Conservation (phyloP, 2,888 invertebrate genomes). For the Leptothorax acervorum region DNA sequence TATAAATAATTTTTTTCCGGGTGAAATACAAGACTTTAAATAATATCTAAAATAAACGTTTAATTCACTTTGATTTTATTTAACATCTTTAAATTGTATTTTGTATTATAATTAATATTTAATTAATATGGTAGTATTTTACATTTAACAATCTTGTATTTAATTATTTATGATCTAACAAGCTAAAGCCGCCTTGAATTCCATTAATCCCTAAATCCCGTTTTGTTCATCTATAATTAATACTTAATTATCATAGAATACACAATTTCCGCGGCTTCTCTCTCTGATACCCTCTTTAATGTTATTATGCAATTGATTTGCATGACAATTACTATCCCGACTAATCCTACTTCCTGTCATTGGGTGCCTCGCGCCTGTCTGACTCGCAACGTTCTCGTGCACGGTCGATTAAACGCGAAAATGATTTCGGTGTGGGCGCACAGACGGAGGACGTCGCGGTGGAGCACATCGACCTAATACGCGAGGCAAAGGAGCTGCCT, state of each 20-base stretch:
- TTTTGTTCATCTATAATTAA: slow-evolving; percentile 7
- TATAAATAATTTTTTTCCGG: not conserved
- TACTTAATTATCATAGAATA: slow-evolving; percentile 9
- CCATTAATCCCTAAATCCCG: not conserved
- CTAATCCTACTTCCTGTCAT: slow-evolving; percentile 29
- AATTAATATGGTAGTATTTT: not conserved
- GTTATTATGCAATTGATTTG: slow-evolving; percentile 27
- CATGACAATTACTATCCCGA: slow-evolving; percentile 12
- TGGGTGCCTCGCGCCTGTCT: not conserved
- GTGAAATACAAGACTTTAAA: not conserved
- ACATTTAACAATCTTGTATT: not conserved
- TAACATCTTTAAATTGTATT: not conserved
- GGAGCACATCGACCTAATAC: slow-evolving; percentile 82
- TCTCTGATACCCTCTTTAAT: not conserved
- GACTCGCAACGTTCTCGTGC: not conserved
- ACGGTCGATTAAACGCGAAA: slow-evolving; percentile 44
- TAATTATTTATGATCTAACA: not conserved
- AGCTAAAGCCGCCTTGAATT: not conserved
- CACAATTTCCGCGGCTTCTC: not conserved
- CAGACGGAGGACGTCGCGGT: slow-evolving; percentile 78
- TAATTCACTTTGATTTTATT: not conserved
- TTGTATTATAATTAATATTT: not conserved
- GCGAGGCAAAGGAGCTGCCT: slow-evolving; percentile 81
- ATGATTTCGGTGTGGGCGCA: slow-evolving; percentile 18
- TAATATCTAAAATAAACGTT: not conserved